Base-by-base conservation (phyloP, 2,888 invertebrate genomes). In the Pammene fasciana region DNA sequence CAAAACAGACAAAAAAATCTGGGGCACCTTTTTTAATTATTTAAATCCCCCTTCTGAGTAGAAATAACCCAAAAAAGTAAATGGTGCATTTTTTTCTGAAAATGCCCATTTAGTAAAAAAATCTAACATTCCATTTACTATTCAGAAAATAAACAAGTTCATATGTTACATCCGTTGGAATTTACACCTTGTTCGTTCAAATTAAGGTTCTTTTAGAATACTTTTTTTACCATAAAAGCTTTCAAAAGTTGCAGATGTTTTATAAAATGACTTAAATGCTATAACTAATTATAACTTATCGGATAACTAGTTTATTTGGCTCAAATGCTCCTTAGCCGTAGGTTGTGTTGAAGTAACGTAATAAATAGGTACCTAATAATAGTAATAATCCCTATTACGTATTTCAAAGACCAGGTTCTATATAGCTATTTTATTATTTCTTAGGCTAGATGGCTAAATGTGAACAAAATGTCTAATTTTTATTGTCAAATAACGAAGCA, bases 241-340 rank as follows among this genome's bases (percentile, higher is more conserved):
- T 13, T 38, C 11, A 45, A 10, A n/a, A 45, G 10, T 59, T 45
- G 7, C n/a, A 26, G 26, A 7, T 18, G 0, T 4, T 50, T 11
- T 50, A 26, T 1, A 46, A 48, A 48, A 48, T 50, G 26, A 0
- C 14, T 36, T 55, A 65, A 38, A n/a, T 46, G 26, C 41, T 57
- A 38, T 45, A 57, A 57, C 7, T 66, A 59, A 34, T 34, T 59
- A 45, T 14, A 14, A 54, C 46, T 67, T 67, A 67, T 48, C 4
- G 54, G 60, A 18, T 67, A 67, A 61, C 60, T 60, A 61, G 11
- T 36, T 60, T 54, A 67, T 67, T 67, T 67, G 67, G 67, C 60
- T 67, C 54, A 61, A 61, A 59, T 45, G 18, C 54, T 67, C 67
- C 67, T 67, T 61, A 67, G 60, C 67, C 60, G 67, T 67, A 67